Conservation (phyloP, 2,888 invertebrate species). For the Athripsodes cinereus region DNA sequence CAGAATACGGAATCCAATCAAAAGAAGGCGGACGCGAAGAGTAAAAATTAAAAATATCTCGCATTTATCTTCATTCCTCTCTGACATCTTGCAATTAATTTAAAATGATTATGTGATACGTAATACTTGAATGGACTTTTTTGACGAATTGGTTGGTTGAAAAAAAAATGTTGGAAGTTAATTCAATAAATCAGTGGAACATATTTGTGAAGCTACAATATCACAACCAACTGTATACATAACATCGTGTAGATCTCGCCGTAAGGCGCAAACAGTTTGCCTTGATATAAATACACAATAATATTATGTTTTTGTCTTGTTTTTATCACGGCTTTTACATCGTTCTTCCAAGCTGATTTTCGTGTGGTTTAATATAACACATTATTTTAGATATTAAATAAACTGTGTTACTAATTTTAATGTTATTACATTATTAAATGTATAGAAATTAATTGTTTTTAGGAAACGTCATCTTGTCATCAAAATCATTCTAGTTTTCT, state of each 20-base stretch:
- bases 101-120: conserved; percentile 12
- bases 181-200: conserved; percentile 22
- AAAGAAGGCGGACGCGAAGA: conserved; percentile 43
- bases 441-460: not conserved
- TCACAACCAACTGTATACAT: not conserved
- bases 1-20: conserved; percentile 80
- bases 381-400: conserved; percentile 20
- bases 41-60: conserved; percentile 29
- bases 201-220: not conserved
- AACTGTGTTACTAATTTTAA: conserved; percentile 28
- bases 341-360: conserved; percentile 21
- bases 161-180: conserved; percentile 14
- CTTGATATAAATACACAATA: not conserved
- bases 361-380: conserved; percentile 14
- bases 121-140: conserved; percentile 11
- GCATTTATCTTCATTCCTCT: not conserved
- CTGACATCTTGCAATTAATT: not conserved
- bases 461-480: not conserved
- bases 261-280: not conserved
- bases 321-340: conserved; percentile 3
- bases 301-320: too few relatives aligned
- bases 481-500: not conserved
- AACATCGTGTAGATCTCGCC: too few relatives aligned
- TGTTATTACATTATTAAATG: conserved; percentile 6
- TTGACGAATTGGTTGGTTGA: conserved; percentile 6